Evolutionary conservation across 2,888 invertebrate species (phyloP).

Genomic region (Pycnomerus fuliginosus): DNA sequence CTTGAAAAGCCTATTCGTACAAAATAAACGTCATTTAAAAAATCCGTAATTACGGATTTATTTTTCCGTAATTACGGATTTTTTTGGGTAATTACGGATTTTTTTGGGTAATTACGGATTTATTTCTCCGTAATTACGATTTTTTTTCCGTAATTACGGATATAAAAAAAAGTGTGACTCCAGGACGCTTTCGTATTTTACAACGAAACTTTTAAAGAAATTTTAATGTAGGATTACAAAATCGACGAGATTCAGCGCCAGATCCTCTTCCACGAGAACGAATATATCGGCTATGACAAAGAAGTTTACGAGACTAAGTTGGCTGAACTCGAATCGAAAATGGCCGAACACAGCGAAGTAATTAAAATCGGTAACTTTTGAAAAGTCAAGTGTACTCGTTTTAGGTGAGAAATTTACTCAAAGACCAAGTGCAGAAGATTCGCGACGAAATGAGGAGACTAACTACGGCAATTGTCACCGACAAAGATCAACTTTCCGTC

Average conservation of each 20-base stretch:
- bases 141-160: too few relatives aligned
- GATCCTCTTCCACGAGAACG: slow-evolving; percentile 47
- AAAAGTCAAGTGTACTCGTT: slow-evolving; percentile 2
- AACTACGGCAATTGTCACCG: slow-evolving; percentile 52
- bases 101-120: too few relatives aligned
- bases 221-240: slow-evolving; percentile 48
- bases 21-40: too few relatives aligned
- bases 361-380: too few relatives aligned
- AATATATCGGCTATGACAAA: slow-evolving; percentile 36
- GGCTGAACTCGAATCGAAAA: slow-evolving; percentile 51
- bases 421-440: slow-evolving; percentile 57
- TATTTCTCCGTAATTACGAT: too few relatives aligned
- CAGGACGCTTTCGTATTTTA: background rate
- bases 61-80: too few relatives aligned
- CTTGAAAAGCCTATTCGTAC: too few relatives aligned
- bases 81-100: too few relatives aligned
- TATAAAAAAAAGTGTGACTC: too few relatives aligned
- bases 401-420: slow-evolving; percentile 50
- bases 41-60: too few relatives aligned
- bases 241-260: slow-evolving; percentile 52
- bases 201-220: background rate
- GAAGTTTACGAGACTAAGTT: slow-evolving; percentile 50
- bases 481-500: slow-evolving; percentile 40
- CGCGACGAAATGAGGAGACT: slow-evolving; percentile 61
- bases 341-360: slow-evolving; percentile 50